Conservation (phyloP, 1,140 invertebrate genomes). For the Rhyacophila brunnea region DNA sequence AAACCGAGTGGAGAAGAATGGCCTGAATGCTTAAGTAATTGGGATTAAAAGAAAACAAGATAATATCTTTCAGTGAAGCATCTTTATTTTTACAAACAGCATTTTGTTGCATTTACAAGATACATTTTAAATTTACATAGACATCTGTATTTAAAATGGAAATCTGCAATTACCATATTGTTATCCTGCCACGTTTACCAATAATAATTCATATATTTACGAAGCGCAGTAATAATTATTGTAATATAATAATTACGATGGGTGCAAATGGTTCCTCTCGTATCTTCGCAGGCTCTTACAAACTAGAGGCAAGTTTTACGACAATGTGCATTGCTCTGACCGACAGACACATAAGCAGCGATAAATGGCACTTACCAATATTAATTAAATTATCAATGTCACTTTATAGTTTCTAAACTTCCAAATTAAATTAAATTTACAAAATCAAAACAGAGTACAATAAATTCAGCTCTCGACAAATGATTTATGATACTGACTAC, state of each 20-base stretch:
- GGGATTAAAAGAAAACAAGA: no score
- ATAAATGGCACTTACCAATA: constrained; percentile 1
- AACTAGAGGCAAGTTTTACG: neutral
- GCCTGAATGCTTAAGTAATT: no score
- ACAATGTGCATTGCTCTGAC: neutral
- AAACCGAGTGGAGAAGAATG: no score
- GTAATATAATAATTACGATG: constrained; percentile 6
- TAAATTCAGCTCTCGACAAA: no score
- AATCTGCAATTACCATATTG: constrained; percentile 1
- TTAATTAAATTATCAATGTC: neutral
- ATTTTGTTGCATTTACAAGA: constrained; percentile 24
- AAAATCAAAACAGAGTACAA: no score
- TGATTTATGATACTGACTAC: no score
- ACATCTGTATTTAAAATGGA: constrained; percentile 15
- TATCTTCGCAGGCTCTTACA: neutral
- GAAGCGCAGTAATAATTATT: no score
- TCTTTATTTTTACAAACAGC: constrained; percentile 29
- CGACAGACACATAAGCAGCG: constrained; percentile 2
- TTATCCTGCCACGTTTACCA: neutral
- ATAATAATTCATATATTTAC: neutral
- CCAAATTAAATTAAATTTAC: neutral
- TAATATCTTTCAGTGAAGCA: neutral
- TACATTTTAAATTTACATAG: constrained; percentile 14
- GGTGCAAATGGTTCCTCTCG: neutral
- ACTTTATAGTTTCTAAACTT: neutral